Conservation (phyloP, 2,113 vertebrate species). For the Chionodraco myersi region DNA sequence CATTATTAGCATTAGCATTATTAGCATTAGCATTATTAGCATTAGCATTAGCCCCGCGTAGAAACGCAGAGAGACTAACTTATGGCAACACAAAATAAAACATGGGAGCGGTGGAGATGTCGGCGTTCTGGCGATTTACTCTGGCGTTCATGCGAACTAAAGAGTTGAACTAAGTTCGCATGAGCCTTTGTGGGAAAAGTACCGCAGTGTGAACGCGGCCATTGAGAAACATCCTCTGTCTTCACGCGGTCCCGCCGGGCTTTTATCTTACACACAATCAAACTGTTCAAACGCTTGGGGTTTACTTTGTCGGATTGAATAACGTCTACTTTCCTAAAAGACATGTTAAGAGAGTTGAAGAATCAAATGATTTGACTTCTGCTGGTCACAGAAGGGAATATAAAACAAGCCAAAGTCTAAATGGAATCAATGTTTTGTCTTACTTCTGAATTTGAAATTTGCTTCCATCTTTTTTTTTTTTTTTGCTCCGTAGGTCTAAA, state of each 20-base stretch:
- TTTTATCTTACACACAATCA: conserved; percentile 15
- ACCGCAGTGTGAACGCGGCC: too few species aligned
- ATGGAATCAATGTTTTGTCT: conserved; percentile 47
- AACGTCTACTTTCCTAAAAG: conserved; percentile 24
- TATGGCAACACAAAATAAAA: too few species aligned
- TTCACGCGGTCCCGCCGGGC: conserved; percentile 34
- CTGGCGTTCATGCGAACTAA: too few species aligned
- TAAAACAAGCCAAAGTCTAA: conserved; percentile 72
- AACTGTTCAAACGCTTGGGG: conserved; percentile 24
- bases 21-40: too few species aligned
- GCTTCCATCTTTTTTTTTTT: conserved; percentile 23
- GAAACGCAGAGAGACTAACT: too few species aligned
- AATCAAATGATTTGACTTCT: conserved; percentile 55
- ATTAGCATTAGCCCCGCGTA: too few species aligned
- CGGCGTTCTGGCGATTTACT: too few species aligned
- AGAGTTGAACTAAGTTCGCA: too few species aligned
- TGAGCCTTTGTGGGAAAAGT: too few species aligned
- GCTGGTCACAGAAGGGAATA: conserved; percentile 72
- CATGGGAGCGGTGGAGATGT: too few species aligned
- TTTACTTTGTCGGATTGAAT: conserved; percentile 37
- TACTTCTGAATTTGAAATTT: conserved; percentile 19
- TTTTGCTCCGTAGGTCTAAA: conserved; percentile 16
- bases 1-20: too few species aligned
- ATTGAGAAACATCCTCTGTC: conserved; percentile 1
- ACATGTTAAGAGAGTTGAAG: conserved; percentile 37